phyloP scores from a whole-genome alignment of 2,888 invertebrate species.

The Philereme vetulata region DNA sequence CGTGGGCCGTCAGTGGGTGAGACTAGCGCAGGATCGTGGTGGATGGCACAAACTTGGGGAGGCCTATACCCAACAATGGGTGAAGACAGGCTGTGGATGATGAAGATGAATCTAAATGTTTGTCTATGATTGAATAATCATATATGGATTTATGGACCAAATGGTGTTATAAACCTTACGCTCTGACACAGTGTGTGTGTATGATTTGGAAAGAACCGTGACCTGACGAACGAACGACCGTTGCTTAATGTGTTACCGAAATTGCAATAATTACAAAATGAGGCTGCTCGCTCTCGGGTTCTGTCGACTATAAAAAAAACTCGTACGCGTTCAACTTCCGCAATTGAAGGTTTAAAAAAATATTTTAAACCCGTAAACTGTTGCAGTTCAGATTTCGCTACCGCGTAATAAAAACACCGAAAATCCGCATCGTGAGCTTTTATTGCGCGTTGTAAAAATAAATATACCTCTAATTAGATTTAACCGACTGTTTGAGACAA shows the following conservation, averaged over 20 bases:
- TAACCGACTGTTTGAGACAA: constrained; percentile 51
- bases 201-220: too few relatives aligned
- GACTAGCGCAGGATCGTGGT: too few relatives aligned
- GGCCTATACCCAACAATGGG: too few relatives aligned
- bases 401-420: constrained; percentile 37
- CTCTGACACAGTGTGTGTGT: too few relatives aligned
- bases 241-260: not conserved
- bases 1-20: too few relatives aligned
- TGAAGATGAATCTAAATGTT: too few relatives aligned
- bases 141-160: too few relatives aligned
- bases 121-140: too few relatives aligned
- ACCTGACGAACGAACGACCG: too few relatives aligned
- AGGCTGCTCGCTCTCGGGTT: not conserved
- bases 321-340: constrained; percentile 12
- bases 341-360: constrained; percentile 16
- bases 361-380: constrained; percentile 12
- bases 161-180: too few relatives aligned
- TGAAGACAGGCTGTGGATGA: too few relatives aligned
- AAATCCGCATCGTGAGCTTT: constrained; percentile 35
- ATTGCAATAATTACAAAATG: not conserved
- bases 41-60: too few relatives aligned
- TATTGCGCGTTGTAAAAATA: constrained; percentile 40
- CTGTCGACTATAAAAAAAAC: not conserved
- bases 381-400: constrained; percentile 33
- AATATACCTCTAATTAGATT: constrained; percentile 51